phyloP scores from a whole-genome alignment of 2,113 vertebrate species.

The Setophaga petechia region DNA sequence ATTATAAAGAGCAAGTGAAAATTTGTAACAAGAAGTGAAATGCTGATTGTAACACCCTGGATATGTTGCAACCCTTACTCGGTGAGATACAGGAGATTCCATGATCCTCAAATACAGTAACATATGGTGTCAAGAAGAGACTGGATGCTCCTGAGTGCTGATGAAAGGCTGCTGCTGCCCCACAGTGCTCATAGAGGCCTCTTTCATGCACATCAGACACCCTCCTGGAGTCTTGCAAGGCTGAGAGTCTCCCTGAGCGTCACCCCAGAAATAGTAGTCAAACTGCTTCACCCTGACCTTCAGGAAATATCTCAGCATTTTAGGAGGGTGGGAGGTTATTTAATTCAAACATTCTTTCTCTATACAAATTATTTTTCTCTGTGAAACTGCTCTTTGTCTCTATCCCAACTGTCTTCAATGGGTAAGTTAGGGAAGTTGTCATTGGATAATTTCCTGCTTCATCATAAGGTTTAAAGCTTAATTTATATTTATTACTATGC shows the following conservation, averaged over 20 bases:
- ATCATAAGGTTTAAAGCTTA: not conserved
- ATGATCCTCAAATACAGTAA: not conserved
- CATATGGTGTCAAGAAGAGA: not conserved
- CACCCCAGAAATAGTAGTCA: not conserved
- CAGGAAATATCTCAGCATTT: not conserved
- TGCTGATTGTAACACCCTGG: not conserved
- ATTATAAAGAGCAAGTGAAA: not conserved
- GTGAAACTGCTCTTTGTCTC: not conserved
- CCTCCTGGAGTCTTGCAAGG: not conserved
- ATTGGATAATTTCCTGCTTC: not conserved
- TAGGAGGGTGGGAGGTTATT: not conserved
- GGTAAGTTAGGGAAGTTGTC: not conserved
- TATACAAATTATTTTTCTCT: not conserved
- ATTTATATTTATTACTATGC: not conserved
- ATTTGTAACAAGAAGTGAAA: not conserved
- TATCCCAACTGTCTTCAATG: not conserved
- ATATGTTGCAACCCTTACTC: not conserved
- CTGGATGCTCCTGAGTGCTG: not conserved
- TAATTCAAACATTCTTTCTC: not conserved
- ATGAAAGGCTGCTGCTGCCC: not conserved
- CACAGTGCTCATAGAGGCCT: not conserved
- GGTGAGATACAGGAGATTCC: not conserved
- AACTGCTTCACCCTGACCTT: not conserved
- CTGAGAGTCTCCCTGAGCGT: not conserved
- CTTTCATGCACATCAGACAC: not conserved